Conservation (phyloP, 2,113 vertebrate genomes). For the Sapayoa aenigma region DNA sequence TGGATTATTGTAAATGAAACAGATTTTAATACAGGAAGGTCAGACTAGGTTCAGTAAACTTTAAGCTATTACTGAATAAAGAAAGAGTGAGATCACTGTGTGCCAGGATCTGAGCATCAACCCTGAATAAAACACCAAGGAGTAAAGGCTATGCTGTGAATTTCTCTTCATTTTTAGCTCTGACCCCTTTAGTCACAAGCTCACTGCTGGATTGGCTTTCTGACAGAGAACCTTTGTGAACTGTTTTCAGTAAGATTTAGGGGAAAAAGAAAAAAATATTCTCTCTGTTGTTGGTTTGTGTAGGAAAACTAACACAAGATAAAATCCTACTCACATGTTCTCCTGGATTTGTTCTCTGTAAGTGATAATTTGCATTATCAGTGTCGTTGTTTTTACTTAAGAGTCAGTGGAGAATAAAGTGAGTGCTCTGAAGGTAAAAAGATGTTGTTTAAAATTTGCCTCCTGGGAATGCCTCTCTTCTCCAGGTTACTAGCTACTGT, state of each 20-base stretch:
- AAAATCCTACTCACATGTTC: not conserved
- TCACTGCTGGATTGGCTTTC: not conserved
- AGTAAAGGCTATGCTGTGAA: not conserved
- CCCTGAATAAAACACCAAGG: not conserved
- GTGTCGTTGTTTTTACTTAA: not conserved
- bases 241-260: accelerated
- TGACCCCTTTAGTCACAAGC: not conserved
- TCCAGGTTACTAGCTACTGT: not conserved
- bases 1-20: not conserved
- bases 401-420: not conserved
- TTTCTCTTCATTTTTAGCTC: not conserved
- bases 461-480: not conserved
- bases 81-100: not conserved
- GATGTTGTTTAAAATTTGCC: not conserved
- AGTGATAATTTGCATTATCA: not conserved
- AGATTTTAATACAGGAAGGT: not conserved
- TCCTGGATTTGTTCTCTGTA: not conserved
- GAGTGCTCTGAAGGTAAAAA: not conserved
- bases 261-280: not conserved
- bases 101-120: not conserved
- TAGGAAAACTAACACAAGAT: not conserved
- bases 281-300: not conserved
- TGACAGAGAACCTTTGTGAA: not conserved
- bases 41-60: not conserved
- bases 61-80: not conserved